Percentiles rank a stretch among this genome's conserved stretches.
Conservation (phyloP, 2,113 vertebrate genomes). For the Coracopsis vasa region DNA sequence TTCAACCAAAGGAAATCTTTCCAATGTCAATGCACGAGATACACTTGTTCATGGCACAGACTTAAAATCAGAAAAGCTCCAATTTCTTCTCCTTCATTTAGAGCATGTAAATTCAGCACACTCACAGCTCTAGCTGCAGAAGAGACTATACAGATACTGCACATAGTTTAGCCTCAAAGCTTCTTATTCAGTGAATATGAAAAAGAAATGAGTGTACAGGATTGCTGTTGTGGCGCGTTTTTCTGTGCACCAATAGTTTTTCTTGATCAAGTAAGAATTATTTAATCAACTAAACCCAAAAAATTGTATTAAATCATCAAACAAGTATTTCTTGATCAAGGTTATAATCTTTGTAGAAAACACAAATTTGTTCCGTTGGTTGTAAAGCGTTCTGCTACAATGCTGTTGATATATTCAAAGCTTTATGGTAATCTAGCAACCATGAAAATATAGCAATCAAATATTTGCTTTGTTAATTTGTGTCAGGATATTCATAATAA, state of each 20-base stretch:
- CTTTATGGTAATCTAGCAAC: not conserved
- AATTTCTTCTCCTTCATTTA: not conserved
- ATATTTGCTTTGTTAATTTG: not conserved
- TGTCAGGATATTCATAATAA: not conserved
- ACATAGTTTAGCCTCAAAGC: not conserved
- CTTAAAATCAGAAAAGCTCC: not conserved
- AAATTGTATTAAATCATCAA: not conserved
- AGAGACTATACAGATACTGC: too few species aligned
- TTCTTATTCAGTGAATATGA: not conserved
- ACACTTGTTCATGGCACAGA: not conserved
- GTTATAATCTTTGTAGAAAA: not conserved
- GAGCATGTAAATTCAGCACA: fast-evolving
- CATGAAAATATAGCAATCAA: not conserved
- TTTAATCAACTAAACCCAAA: not conserved
- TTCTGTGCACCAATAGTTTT: not conserved
- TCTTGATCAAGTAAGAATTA: not conserved
- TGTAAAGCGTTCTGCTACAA: not conserved
- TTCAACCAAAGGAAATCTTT: not conserved
- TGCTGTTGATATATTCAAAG: not conserved
- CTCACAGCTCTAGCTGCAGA: not conserved
- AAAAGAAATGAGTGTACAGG: not conserved
- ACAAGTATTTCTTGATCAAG: not conserved
- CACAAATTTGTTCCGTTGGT: not conserved
- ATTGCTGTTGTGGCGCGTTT: not conserved
- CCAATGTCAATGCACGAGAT: not conserved